Evolutionary conservation across 1,140 invertebrate species (phyloP), one percentile per base, ranked within the genome.

Genomic region (Scylla paramamosain): DNA sequence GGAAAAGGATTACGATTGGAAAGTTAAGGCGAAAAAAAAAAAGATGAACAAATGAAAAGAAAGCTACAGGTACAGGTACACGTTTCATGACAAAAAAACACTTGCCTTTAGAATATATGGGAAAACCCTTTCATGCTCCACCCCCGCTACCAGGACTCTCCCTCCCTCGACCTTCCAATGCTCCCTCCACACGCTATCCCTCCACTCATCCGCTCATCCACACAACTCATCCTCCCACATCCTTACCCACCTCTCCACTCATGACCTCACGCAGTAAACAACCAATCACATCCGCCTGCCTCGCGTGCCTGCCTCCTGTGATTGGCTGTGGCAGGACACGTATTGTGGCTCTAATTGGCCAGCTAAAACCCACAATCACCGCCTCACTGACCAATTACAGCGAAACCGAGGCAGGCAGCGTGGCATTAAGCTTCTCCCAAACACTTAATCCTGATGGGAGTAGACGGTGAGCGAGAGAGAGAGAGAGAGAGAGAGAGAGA

Each of bases 401-500:
- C 20, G 67, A 77, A 77, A 77, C n/a, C 67, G 67, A 77, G 67
- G 67, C 67, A n/a, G 25, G 67, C 67, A 77, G 67, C 67, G 67
- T 77, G 67, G 67, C n/a, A 77, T 77, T 77, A 77, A 77, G 25
- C 67, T n/a, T 77, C 67, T 77, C 25, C 67, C 67, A n/a, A 77
- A n/a, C 67, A 77, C 67, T 77, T 77, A 77, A 77, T 77, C 67
- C 67, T 77, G 67, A 77, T 77, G 67, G n/a, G 67, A n/a, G 67
- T 12, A 77, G 67, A 46, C 84, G 89, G 39, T 16, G n/a, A 29
- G 45, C 14, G 7, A 32, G 8, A 48, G 48, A 20, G 52, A 48
- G 20, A 29, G 28, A 77, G 90, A 91, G 90, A 77, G 59, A 77
- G 90, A 91, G 90, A 77, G 52, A 91, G 90, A 91, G 52, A 91